These are phyloP conservation scores for Drosophila melanosoma DNA, from an alignment of 2,888 invertebrate genomes.

Conservation along the genomic window DNA sequence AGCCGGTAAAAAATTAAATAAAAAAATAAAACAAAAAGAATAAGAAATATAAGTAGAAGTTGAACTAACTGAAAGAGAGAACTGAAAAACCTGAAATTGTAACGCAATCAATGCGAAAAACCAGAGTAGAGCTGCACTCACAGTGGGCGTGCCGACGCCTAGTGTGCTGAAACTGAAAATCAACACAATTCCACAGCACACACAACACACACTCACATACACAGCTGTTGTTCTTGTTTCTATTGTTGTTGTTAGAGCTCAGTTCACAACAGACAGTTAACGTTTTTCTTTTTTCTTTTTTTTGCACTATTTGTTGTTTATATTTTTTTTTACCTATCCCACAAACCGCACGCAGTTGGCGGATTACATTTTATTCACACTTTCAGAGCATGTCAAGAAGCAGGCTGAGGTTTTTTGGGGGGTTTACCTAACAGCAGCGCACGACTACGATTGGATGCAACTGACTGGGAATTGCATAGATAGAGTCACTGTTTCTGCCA, in stretches of 20 bases:
- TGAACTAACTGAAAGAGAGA: conserved; percentile 56
- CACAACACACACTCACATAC: conserved; percentile 29
- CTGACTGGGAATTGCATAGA: conserved; percentile 7
- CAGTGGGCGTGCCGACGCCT: conserved; percentile 59
- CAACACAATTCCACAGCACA: conserved; percentile 61
- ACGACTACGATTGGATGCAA: background rate
- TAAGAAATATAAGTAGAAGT: conserved; percentile 59
- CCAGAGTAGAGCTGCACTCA: conserved; percentile 36
- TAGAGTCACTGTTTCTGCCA: conserved; percentile 7
- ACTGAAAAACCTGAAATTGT: conserved; percentile 78
- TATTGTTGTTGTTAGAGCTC: conserved; percentile 10
- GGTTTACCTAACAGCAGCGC: conserved; percentile 1
- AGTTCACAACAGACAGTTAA: conserved; percentile 51
- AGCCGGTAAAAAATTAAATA: conserved; percentile 59
- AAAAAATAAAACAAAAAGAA: conserved; percentile 7
- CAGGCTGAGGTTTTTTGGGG: background rate
- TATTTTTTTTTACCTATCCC: conserved; percentile 21
- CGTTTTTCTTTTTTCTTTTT: conserved; percentile 32
- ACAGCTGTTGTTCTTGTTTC: conserved; percentile 51
- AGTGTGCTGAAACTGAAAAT: conserved; percentile 77
- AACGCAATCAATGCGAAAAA: conserved; percentile 80
- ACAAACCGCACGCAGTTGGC: conserved; percentile 58
- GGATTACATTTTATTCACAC: conserved; percentile 71
- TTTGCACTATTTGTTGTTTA: conserved; percentile 13
- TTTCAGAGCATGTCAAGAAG: conserved; percentile 13